Evolutionary conservation across 2,888 invertebrate genomes (phyloP).

Genomic region (Omphaloscelis lunosa): DNA sequence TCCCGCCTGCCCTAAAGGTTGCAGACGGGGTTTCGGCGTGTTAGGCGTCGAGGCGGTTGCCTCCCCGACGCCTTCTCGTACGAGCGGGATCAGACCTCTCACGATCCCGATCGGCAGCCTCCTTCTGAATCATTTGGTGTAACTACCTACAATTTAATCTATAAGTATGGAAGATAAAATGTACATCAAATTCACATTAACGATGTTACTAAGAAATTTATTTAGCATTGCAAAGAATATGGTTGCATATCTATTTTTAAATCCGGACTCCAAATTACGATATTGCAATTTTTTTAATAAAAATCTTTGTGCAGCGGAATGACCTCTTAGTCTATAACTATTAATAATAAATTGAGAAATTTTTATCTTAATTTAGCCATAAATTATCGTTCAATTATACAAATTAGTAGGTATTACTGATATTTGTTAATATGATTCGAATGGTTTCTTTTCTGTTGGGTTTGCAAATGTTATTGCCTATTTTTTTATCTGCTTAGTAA

Average conservation of each 20-base stretch:
- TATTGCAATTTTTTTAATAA: not conserved
- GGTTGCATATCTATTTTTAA: conserved; percentile 29
- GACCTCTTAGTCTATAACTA: conserved; percentile 3
- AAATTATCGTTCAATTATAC: conserved; percentile 7
- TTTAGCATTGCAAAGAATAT: conserved; percentile 43
- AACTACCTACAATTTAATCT: no score
- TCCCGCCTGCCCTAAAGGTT: no score
- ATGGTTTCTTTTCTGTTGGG: not conserved
- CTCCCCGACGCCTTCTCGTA: no score
- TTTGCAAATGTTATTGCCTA: not conserved
- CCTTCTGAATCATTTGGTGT: no score
- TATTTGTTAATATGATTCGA: not conserved
- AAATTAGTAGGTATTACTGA: not conserved
- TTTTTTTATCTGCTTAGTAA: not conserved
- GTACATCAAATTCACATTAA: conserved; percentile 45
- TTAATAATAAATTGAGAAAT: conserved; percentile 18
- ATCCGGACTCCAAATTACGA: not conserved
- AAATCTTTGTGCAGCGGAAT: not conserved
- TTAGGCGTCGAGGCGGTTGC: no score
- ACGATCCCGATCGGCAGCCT: no score
- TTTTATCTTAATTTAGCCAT: conserved; percentile 10
- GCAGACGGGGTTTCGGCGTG: no score
- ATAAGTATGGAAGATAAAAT: conserved; percentile 33
- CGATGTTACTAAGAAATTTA: conserved; percentile 40
- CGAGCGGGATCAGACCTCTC: no score